These are phyloP conservation scores for Mastigias papua DNA, from an alignment of 30 jellyfish, hydroid and myxozoan genomes.

Conservation along the genomic window DNA sequence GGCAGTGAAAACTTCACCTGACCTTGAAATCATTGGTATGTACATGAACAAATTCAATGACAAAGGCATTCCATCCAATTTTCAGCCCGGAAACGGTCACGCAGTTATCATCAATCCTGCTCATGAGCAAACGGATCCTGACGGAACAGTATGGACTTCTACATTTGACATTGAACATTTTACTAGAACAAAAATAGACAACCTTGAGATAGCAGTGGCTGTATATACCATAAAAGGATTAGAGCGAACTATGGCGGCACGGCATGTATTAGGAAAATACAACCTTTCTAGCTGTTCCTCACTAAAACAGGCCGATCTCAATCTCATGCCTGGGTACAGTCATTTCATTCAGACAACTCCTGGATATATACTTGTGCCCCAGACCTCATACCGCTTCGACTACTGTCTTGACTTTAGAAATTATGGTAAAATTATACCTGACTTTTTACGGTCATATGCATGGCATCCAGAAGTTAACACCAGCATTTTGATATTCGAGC, in stretches of 20 bases:
- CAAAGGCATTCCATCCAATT: slow-evolving; percentile 22
- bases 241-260: slow-evolving; percentile 49
- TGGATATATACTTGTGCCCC: slow-evolving; percentile 61
- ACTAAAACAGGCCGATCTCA: slow-evolving; percentile 36
- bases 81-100: not conserved
- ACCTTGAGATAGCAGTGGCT: slow-evolving; percentile 57
- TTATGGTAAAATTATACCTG: slow-evolving; percentile 31
- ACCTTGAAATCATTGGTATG: slow-evolving; percentile 49
- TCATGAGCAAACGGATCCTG: slow-evolving; percentile 71
- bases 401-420: slow-evolving; percentile 42
- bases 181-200: slow-evolving; percentile 1
- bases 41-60: slow-evolving; percentile 2
- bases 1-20: slow-evolving; percentile 46
- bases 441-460: slow-evolving; percentile 30
- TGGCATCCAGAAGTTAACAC: slow-evolving; percentile 73
- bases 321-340: slow-evolving; percentile 72
- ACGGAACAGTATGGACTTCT: slow-evolving; percentile 71
- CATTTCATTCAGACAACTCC: slow-evolving; percentile 60
- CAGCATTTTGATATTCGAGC: slow-evolving; percentile 67
- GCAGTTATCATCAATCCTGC: slow-evolving; percentile 47
- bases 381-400: slow-evolving; percentile 64
- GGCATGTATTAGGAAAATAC: slow-evolving; percentile 67
- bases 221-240: slow-evolving; percentile 57
- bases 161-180: slow-evolving; percentile 48
- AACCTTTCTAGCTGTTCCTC: slow-evolving; percentile 40